Evolutionary conservation across 2,797 vertebrate species (phyloP).

Genomic region (Coilia nasus): DNA sequence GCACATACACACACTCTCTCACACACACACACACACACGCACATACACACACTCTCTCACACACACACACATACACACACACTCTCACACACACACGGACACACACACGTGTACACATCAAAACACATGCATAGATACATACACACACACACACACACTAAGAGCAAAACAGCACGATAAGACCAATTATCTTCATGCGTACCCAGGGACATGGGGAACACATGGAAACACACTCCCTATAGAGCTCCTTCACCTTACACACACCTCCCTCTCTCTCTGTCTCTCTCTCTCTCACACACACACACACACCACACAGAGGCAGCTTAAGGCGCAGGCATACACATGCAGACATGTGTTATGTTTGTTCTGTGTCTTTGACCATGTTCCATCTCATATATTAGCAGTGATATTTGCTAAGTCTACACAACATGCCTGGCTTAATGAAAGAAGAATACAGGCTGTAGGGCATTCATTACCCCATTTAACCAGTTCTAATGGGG

Average conservation of each 20-base stretch:
- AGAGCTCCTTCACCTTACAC: not conserved
- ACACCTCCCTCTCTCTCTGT: no score
- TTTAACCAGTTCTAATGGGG: not conserved
- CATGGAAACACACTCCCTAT: conserved; percentile 17
- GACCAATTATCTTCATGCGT: not conserved
- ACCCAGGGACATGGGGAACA: not conserved
- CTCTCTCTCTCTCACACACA: not conserved
- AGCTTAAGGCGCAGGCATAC: not conserved
- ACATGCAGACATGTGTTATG: not conserved
- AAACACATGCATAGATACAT: not conserved
- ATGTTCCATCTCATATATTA: no score
- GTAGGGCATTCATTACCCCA: conserved; percentile 12
- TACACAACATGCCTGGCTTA: not conserved
- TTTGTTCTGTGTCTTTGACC: not conserved
- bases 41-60: not conserved
- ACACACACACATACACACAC: not conserved
- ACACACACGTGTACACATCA: not conserved
- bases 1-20: conserved; percentile 23
- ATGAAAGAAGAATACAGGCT: not conserved
- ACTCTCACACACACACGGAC: not conserved
- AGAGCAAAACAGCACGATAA: conserved; percentile 17
- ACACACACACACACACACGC: not conserved
- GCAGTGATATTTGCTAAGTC: not conserved
- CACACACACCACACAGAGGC: not conserved
- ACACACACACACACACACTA: not conserved